These are phyloP conservation scores for Parnassius smintheus DNA, from an alignment of 2,888 invertebrate genomes.

Conservation along the genomic window DNA sequence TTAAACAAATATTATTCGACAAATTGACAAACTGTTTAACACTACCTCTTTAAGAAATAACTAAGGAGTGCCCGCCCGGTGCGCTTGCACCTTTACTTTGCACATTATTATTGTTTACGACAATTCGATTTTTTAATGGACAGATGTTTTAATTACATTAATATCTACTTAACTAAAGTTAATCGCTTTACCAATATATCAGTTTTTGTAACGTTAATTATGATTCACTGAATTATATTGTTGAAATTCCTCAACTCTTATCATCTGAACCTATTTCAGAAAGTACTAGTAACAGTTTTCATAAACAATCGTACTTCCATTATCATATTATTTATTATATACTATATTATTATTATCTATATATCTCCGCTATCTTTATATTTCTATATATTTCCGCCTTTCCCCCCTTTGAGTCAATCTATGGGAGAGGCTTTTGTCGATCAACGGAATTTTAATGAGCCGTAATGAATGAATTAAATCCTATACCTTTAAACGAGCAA, in stretches of 20 bases:
- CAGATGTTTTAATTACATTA: slow-evolving; percentile 13
- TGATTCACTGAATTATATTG: slow-evolving; percentile 1
- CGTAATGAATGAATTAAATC: no score
- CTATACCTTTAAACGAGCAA: no score
- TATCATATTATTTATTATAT: no score
- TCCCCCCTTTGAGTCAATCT: no score
- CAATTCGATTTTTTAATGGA: slow-evolving; percentile 4
- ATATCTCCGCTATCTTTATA: no score
- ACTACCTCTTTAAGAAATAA: slow-evolving; percentile 36
- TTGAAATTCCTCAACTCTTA: neutral
- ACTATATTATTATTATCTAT: no score
- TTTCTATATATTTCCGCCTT: no score
- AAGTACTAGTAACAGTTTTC: no score
- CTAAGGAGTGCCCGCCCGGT: slow-evolving; percentile 39
- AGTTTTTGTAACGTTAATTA: slow-evolving; percentile 17
- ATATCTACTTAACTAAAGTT: slow-evolving; percentile 7
- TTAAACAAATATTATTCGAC: slow-evolving; percentile 6
- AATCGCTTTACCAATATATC: slow-evolving; percentile 9
- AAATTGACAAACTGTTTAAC: slow-evolving; percentile 32
- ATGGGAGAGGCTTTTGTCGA: no score
- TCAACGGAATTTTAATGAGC: no score
- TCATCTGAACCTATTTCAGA: no score
- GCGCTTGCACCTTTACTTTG: slow-evolving; percentile 44
- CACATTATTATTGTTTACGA: slow-evolving; percentile 7
- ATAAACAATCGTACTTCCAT: no score